phyloP scores from a whole-genome alignment of 2,797 vertebrate genomes.

The Atherinosoma microstoma region DNA sequence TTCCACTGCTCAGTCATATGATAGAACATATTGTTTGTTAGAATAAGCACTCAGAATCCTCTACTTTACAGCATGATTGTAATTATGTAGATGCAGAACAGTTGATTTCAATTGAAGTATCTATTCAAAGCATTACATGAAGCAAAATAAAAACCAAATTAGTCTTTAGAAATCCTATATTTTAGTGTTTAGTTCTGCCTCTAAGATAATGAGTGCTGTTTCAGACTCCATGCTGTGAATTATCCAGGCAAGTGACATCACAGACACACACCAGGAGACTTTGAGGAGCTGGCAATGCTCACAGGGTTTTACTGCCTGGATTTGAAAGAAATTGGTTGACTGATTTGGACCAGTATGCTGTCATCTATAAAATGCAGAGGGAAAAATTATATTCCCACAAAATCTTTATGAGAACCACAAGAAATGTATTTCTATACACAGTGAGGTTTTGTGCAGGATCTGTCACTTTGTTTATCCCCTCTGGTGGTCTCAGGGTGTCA shows the following conservation, averaged over 20 bases:
- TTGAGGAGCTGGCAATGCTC: constrained; percentile 27
- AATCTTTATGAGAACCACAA: constrained; percentile 47
- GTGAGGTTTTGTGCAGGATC: constrained; percentile 22
- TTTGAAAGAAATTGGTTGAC: constrained; percentile 45
- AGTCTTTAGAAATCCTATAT: background rate
- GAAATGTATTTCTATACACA: constrained; percentile 23
- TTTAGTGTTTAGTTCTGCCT: constrained; percentile 21
- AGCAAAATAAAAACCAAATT: constrained; percentile 10
- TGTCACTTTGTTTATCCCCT: constrained; percentile 36
- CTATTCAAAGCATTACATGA: background rate
- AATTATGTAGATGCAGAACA: background rate
- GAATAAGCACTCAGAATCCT: background rate
- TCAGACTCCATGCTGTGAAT: constrained; percentile 32
- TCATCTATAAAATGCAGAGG: constrained; percentile 52
- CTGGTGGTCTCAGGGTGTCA: constrained; percentile 39
- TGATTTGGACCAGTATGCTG: constrained; percentile 40
- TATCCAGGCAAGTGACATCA: constrained; percentile 28
- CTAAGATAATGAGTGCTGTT: constrained; percentile 21
- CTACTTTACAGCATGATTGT: constrained; percentile 1
- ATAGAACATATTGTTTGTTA: background rate
- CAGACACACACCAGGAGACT: constrained; percentile 26
- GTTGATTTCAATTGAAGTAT: constrained; percentile 11
- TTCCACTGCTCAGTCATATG: background rate
- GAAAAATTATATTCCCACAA: constrained; percentile 37
- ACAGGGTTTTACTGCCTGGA: constrained; percentile 41